A percentile compares a stretch with the other conserved stretches of the same genome.
Evolutionary conservation across 2,797 vertebrate species (phyloP).

Genomic region (Botia kubotai): DNA sequence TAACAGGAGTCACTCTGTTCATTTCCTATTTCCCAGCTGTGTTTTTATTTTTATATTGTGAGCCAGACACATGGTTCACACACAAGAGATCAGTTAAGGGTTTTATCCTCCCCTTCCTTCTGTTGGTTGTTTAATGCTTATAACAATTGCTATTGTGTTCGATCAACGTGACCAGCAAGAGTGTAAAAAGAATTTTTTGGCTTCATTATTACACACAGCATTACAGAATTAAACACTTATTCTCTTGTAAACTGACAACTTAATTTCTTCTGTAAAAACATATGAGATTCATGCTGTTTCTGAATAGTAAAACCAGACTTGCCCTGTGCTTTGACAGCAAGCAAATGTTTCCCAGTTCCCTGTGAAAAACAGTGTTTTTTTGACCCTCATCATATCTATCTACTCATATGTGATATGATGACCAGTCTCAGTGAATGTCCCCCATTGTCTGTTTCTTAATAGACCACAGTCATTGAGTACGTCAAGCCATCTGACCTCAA

Average conservation of each 20-base stretch:
- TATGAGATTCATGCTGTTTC: background rate
- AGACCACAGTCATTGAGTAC: slow-evolving; percentile 98
- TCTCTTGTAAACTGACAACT: too few species aligned
- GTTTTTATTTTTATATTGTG: slow-evolving; percentile 64
- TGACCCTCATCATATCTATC: background rate
- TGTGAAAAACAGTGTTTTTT: slow-evolving; percentile 45
- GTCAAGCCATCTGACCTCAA: slow-evolving; percentile 99
- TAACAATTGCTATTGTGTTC: slow-evolving; percentile 73
- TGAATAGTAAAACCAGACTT: slow-evolving; percentile 22
- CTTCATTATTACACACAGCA: background rate
- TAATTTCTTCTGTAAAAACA: too few species aligned
- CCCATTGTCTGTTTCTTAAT: slow-evolving; percentile 14
- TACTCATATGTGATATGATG: background rate
- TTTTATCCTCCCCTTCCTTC: slow-evolving; percentile 60
- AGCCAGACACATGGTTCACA: slow-evolving; percentile 63
- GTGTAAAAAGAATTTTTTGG: slow-evolving; percentile 38
- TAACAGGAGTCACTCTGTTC: slow-evolving; percentile 41
- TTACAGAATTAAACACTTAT: background rate
- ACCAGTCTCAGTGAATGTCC: slow-evolving; percentile 39
- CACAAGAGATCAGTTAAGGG: slow-evolving; percentile 63
- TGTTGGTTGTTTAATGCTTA: slow-evolving; percentile 58
- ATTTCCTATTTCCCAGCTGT: slow-evolving; percentile 60
- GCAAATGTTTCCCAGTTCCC: background rate
- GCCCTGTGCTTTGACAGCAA: background rate
- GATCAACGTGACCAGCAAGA: slow-evolving; percentile 50